Evolutionary conservation across 2,113 vertebrate genomes (phyloP), one percentile per base, ranked within the genome.

Genomic region (Girardinichthys multiradiatus): DNA sequence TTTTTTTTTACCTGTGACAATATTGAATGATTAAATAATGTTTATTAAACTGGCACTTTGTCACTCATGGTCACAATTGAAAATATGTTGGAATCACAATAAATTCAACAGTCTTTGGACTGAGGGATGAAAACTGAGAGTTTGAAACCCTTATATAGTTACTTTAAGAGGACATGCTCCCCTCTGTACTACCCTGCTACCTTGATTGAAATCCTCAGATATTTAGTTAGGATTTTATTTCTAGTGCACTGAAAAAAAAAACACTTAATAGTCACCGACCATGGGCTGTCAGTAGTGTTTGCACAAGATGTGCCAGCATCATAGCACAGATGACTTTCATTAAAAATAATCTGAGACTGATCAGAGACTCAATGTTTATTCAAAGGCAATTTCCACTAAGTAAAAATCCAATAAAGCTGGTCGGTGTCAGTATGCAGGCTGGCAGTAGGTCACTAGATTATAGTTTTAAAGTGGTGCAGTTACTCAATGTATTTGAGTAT

Each of bases 301-400:
- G 57, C 68, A 71, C 66, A 82, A 54, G 71, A 66, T 62, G 21
- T 61, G 11, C 64, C 4, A 39, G 61, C 24, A 29, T 72, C 70
- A 74, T 68, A 54, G 33, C 69, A 69, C 67, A 82, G 57, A 69
- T 30, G 74, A 30, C 67, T 72, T 80, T 77, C 59, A 82, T 80
- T 77, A 74, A 66, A 39, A 8, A 57, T 59, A 57, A 78, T 80
- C 71, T 78, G 17, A 45, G 37, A 60, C 57, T 69, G 64, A 82
- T 70, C 3, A 13, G n/a, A 68, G 42, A 72, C 39, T 76, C 67
- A 66, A 26, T 57, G 58, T 28, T 69, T 63, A 74, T 79, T 81
- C 42, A 76, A 51, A 81, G 4, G 12, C 62, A 57, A 45, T 71
- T 76, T 79, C 31, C 15, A 71, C 62, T 17, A 5, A 84, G 69